Evolutionary conservation across 2,797 vertebrate species (phyloP).

Genomic region (Gymnodraco acuticeps): DNA sequence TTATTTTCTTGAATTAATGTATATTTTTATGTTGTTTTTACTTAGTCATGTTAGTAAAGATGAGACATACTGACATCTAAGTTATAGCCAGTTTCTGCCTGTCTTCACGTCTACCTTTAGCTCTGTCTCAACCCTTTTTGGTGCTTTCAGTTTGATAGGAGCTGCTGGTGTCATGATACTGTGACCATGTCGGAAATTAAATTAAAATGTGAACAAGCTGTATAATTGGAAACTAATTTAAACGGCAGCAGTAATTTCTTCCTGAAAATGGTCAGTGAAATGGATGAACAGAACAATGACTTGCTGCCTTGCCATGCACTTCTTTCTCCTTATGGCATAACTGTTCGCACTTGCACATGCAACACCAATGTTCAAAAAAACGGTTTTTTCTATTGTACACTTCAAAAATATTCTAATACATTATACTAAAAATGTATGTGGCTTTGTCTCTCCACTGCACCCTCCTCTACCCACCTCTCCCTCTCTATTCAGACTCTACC

Average conservation of each 20-base stretch:
- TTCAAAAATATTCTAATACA: slow-evolving; percentile 44
- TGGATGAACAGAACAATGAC: slow-evolving; percentile 50
- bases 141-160: slow-evolving; percentile 43
- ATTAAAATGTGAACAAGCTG: slow-evolving; percentile 67
- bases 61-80: not conserved
- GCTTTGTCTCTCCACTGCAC: slow-evolving; percentile 56
- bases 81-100: slow-evolving; percentile 7
- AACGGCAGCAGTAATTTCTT: slow-evolving; percentile 51
- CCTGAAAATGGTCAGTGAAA: slow-evolving; percentile 51
- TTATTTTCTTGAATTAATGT: not conserved
- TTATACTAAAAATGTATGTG: slow-evolving; percentile 50
- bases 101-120: slow-evolving; percentile 19
- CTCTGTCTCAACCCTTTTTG: slow-evolving; percentile 11
- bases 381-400: slow-evolving; percentile 19
- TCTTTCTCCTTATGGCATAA: slow-evolving; percentile 38
- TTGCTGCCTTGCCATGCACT: slow-evolving; percentile 33
- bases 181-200: slow-evolving; percentile 60
- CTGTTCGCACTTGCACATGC: slow-evolving; percentile 1
- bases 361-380: not conserved
- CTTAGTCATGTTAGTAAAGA: not conserved
- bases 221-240: slow-evolving; percentile 65
- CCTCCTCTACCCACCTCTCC: slow-evolving; percentile 44
- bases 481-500: slow-evolving; percentile 73
- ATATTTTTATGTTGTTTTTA: not conserved
- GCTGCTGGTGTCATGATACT: slow-evolving; percentile 51